Percentiles rank a stretch among this genome's conserved stretches.
These are phyloP conservation scores for Porites divaricata DNA, from an alignment of 92 coral and sea anemone genomes.

Conservation along the genomic window DNA sequence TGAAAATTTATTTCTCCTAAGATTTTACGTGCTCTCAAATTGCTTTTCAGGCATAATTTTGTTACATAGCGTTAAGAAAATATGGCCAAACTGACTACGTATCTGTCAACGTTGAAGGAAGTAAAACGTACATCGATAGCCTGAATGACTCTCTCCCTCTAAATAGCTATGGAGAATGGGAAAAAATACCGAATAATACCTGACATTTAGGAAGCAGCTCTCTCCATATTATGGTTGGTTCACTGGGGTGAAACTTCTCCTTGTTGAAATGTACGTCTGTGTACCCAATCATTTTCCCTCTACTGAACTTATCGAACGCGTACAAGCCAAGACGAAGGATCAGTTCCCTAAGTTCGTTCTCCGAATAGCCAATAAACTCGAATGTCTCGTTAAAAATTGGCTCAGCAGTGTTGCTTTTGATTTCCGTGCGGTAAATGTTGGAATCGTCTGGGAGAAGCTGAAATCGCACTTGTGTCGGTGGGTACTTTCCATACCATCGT, in stretches of 20 bases:
- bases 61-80: no score
- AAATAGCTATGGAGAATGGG: not conserved
- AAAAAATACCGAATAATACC: slow-evolving; percentile 33
- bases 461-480: slow-evolving; percentile 82
- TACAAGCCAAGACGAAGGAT: slow-evolving; percentile 80
- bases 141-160: slow-evolving; percentile 7
- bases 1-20: no score
- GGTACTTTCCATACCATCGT: slow-evolving; percentile 81
- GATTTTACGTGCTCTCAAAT: no score
- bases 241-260: slow-evolving; percentile 79
- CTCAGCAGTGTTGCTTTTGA: slow-evolving; percentile 71
- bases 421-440: slow-evolving; percentile 69
- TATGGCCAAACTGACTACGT: no score
- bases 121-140: no score
- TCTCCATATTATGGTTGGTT: slow-evolving; percentile 88
- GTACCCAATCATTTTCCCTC: slow-evolving; percentile 80
- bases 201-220: slow-evolving; percentile 54
- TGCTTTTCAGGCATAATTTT: no score
- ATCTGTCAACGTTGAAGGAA: no score
- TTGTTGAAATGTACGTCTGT: slow-evolving; percentile 65
- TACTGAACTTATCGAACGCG: slow-evolving; percentile 81
- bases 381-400: slow-evolving; percentile 92
- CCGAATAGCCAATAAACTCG: slow-evolving; percentile 84
- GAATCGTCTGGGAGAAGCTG: slow-evolving; percentile 84
- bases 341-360: slow-evolving; percentile 72